Evolutionary conservation across 2,113 vertebrate species (phyloP).

Genomic region (Psephotus haematonotus): DNA sequence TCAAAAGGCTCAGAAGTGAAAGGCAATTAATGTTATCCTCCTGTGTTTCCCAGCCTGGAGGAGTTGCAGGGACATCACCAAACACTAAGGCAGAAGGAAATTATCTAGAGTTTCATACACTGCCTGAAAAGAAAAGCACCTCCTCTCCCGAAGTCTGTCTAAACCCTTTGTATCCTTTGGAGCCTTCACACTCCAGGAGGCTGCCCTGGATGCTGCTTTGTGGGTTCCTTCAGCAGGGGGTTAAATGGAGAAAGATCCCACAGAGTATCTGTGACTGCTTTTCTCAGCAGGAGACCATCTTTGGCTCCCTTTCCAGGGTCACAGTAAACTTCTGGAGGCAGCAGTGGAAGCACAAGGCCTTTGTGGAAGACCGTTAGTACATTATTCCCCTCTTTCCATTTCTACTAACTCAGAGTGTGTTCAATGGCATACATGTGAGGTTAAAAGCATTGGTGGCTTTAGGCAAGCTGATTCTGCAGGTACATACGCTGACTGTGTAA

Average conservation of each 20-base stretch:
- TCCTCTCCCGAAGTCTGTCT: not conserved
- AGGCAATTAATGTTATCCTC: not conserved
- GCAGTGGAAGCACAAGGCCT: not conserved
- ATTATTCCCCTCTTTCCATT: not conserved
- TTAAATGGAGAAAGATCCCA: not conserved
- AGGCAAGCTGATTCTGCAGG: not conserved
- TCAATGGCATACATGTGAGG: fast-evolving
- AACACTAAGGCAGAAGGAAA: not conserved
- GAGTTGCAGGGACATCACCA: not conserved
- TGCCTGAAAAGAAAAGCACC: not conserved
- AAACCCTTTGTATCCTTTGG: not conserved
- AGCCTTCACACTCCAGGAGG: not conserved
- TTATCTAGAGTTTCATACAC: not conserved
- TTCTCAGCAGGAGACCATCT: not conserved
- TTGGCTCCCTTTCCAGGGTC: not conserved
- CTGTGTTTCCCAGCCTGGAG: not conserved
- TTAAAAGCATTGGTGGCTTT: not conserved
- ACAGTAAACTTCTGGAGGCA: not conserved
- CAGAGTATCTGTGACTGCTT: not conserved
- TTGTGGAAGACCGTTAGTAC: not conserved
- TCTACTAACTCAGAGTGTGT: not conserved
- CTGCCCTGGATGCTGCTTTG: not conserved
- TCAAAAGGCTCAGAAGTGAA: not conserved
- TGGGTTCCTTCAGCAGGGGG: not conserved
- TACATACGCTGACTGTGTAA: not conserved